Base-by-base conservation (phyloP, 2,797 vertebrate genomes). In the Nyctalus aviator region DNA sequence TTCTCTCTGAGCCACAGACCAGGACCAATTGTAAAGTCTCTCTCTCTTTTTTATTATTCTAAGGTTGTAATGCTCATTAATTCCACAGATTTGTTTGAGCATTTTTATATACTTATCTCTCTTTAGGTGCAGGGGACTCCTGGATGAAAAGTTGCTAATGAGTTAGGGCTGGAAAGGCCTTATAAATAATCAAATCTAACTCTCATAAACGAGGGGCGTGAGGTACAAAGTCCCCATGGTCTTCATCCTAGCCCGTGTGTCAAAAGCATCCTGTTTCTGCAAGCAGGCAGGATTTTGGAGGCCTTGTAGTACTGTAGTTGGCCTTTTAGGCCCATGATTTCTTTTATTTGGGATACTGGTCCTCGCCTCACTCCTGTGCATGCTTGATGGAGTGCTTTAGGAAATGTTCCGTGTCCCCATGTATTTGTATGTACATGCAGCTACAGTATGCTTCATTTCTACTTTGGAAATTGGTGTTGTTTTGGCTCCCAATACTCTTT, bases 381-480 rank as follows among this genome's bases (percentile, higher is more conserved):
- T 50, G 37, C 66, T 86, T 87, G 76, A 32, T 53, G 55, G 50
- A 81, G 25, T 75, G 76, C 69, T 73, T 83, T 75, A 81, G 21
- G 66, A 76, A 78, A 46, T 66, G 8, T 91, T 84, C 41, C 84
- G 18, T 86, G 50, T 53, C 46, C 44, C 1, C 35, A 10, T 76
- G 21, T 87, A 50, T 72, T 88, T 86, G 41, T 66, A 23, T 82
- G 21, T 87, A 57, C 32, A 68, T 46, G 21, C 23, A 69, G n/a
- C 55, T 93, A 92, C 27, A 69, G 1, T 76, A n/a, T 93, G 35
- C 72, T 92, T 62, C 17, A 23, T 73, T 95, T 92, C 83, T 93
- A 10, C 92, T 94, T 96, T 76, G n/a, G 32, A 81, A 88, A 62
- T 86, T 82, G 57, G 35, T 84, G 57, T 89, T 88, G 20, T 84